Evolutionary conservation across 2,797 vertebrate genomes (phyloP).

Genomic region (Pangasius larnaudii): DNA sequence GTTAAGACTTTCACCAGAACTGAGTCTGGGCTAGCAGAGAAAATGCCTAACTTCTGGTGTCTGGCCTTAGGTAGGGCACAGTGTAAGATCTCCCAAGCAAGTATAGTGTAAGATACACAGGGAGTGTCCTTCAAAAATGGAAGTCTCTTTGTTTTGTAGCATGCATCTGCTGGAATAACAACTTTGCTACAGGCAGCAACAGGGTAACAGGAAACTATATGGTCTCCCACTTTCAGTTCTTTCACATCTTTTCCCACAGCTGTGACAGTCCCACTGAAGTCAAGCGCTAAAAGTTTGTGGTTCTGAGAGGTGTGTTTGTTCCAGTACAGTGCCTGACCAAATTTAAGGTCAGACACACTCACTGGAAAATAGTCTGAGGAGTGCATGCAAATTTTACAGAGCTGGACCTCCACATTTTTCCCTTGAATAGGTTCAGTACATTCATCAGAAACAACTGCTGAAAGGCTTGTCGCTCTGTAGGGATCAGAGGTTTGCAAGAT

Average conservation of each 20-base stretch:
- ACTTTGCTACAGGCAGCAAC: constrained; percentile 72
- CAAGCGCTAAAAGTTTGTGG: constrained; percentile 79
- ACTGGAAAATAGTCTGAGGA: constrained; percentile 86
- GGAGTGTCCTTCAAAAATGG: constrained; percentile 75
- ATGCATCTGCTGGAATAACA: constrained; percentile 74
- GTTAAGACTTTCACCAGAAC: constrained; percentile 69
- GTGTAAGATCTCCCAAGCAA: constrained; percentile 82
- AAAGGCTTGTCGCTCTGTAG: constrained; percentile 68
- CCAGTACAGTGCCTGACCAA: constrained; percentile 83
- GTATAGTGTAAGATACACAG: constrained; percentile 81
- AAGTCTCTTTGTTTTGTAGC: constrained; percentile 76
- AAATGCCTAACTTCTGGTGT: constrained; percentile 70
- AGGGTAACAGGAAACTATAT: constrained; percentile 80
- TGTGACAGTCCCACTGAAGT: constrained; percentile 81
- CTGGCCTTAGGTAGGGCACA: constrained; percentile 66
- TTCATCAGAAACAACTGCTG: constrained; percentile 62
- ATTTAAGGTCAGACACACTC: constrained; percentile 75
- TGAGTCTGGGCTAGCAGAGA: constrained; percentile 66
- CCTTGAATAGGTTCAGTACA: constrained; percentile 47
- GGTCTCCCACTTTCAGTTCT: constrained; percentile 79
- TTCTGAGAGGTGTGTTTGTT: constrained; percentile 69
- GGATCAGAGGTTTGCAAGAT: constrained; percentile 79
- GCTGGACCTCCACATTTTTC: constrained; percentile 74
- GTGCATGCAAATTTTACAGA: constrained; percentile 79
- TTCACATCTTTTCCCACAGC: constrained; percentile 74